Base-by-base conservation (phyloP, 2,888 invertebrate species). In the Drosophila testacea region DNA sequence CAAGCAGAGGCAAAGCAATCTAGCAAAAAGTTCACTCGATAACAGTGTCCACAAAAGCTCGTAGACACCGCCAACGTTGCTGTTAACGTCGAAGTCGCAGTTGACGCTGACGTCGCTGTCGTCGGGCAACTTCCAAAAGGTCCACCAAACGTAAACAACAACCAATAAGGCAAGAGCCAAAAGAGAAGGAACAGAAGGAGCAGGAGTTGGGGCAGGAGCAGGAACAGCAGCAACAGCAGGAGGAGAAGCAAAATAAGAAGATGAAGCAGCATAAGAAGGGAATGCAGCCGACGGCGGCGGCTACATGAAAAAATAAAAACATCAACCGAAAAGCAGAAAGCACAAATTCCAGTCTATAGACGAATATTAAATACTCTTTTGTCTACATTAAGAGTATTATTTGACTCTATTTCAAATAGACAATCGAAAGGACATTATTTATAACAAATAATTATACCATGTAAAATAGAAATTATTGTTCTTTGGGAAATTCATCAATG, bases 121-220 rank as follows among this genome's bases (percentile, higher is more conserved):
- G 76, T 69, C 81, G 83, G 74, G 47, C 70, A 74, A 78, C 75
- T 73, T 73, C 71, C 72, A 80, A 81, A 83, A 73, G 81, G 77
- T 69, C 76, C 77, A 47, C 60, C 66, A 78, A 83, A 82, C 83
- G 83, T 82, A 80, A 83, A 79, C 81, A 83, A 83, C 77, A 73
- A 71, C 79, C 69, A 72, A 65, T 70, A 73, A 57, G 68, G 67
- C 59, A 54, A 63, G 42, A 74, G 56, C 57, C 44, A 47, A 67
- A 42, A n/a, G 62, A 46, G 62, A 70, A 69, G 50, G 36, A 68
- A 41, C 47, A 55, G 56, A 39, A 68, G 54, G 47, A 66, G 27
- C 55, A 46, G 48, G 6, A 52, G 61, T 27, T 50, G 51, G 13
- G 30, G 44, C 10, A 42, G 42, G 30, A 38, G 42, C 13, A 69